phyloP scores from a whole-genome alignment of 2,888 invertebrate genomes.

The Diarsia mendica region DNA sequence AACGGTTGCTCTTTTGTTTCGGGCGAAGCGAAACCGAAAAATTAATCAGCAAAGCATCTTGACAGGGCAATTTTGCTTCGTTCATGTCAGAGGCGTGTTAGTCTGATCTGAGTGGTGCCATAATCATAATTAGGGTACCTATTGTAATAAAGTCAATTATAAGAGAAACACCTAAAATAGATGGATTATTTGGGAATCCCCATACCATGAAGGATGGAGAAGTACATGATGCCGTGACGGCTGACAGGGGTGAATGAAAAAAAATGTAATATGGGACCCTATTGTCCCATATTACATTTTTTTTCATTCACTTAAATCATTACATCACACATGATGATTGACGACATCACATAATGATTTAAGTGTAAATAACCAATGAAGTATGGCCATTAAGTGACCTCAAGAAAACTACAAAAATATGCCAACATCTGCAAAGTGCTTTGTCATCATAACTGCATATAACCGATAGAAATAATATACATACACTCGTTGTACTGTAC shows the following conservation, averaged over 20 bases:
- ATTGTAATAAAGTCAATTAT: not conserved
- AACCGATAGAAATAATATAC: conserved; percentile 29
- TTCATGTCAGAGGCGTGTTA: not conserved
- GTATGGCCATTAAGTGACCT: not conserved
- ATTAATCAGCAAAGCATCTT: too few species aligned
- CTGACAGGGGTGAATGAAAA: not conserved
- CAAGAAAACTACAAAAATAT: not conserved
- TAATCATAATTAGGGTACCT: not conserved
- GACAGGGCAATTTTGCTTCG: not conserved
- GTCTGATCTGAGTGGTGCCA: not conserved
- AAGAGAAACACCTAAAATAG: not conserved
- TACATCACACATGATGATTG: too few species aligned
- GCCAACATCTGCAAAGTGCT: conserved; percentile 15
- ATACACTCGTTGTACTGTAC: not conserved
- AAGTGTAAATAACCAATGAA: not conserved
- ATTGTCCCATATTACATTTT: too few species aligned
- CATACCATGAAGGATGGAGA: not conserved
- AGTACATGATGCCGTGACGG: not conserved
- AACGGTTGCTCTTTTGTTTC: too few species aligned
- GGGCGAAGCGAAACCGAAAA: not conserved
- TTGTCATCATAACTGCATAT: conserved; percentile 23
- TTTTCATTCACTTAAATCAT: too few species aligned
- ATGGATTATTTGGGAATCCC: not conserved
- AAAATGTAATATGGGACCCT: not conserved
- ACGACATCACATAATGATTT: too few species aligned